Conservation (phyloP, 92 coral and sea anemone genomes). For the Virgularia gustaviana region DNA sequence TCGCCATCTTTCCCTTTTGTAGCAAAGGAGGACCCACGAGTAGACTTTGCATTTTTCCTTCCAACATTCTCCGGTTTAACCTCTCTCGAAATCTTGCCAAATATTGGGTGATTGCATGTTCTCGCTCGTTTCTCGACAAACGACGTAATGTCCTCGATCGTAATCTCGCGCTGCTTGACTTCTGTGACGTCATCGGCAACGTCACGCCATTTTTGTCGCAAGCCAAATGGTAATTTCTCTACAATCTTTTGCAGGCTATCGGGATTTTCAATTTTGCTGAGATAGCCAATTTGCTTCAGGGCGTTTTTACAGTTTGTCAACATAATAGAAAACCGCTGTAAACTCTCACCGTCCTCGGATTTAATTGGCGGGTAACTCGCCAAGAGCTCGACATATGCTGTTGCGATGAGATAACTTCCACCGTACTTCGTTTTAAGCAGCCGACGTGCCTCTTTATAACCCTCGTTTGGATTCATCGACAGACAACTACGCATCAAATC, state of each 20-base stretch:
- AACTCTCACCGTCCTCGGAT: slow-evolving; percentile 2
- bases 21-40: slow-evolving; percentile 6
- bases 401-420: slow-evolving; percentile 1
- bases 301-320: slow-evolving; percentile 3
- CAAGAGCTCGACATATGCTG: slow-evolving; percentile 5
- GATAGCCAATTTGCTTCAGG: slow-evolving; percentile 4
- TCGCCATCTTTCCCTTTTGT: not conserved
- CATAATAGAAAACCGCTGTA: slow-evolving; percentile 8
- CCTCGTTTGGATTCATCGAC: slow-evolving; percentile 3
- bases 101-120: slow-evolving; percentile 10
- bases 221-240: not conserved
- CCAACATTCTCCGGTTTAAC: not conserved
- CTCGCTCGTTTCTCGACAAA: slow-evolving; percentile 24
- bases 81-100: slow-evolving; percentile 22
- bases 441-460: slow-evolving; percentile 2
- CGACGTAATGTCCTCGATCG: not conserved
- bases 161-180: slow-evolving; percentile 4
- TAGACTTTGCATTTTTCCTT: not conserved
- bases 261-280: slow-evolving; percentile 18
- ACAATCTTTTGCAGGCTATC: not conserved
- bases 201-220: slow-evolving; percentile 18
- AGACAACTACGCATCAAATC: slow-evolving; percentile 24
- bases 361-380: not conserved
- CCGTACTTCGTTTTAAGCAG: slow-evolving; percentile 1
- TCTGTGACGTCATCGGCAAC: slow-evolving; percentile 17